These are phyloP conservation scores for Colinus virginianus DNA, from an alignment of 2,113 vertebrate genomes.

Conservation along the genomic window DNA sequence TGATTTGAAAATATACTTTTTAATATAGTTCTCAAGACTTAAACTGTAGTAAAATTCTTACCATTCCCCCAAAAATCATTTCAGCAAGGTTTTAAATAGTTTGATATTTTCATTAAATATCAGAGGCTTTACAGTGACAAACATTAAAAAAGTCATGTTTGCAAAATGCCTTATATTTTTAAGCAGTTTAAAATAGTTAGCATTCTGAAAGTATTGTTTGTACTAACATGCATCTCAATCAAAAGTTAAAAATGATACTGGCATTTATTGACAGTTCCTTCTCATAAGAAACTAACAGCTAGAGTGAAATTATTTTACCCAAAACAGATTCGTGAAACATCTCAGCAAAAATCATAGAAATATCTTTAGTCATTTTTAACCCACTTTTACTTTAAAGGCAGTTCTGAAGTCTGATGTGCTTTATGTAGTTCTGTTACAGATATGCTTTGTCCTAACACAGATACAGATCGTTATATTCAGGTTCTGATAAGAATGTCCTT, in stretches of 20 bases:
- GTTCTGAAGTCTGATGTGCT: not conserved
- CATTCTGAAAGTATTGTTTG: not conserved
- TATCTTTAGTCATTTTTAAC: not conserved
- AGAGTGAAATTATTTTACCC: not conserved
- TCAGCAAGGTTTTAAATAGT: not conserved
- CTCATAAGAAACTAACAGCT: not conserved
- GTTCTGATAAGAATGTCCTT: not conserved
- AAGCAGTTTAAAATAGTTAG: not conserved
- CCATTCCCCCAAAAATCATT: not conserved
- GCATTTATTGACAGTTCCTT: not conserved
- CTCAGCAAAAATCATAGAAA: not conserved
- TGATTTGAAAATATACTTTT: not conserved
- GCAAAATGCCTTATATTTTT: not conserved
- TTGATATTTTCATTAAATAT: not conserved
- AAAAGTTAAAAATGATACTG: not conserved
- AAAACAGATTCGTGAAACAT: not conserved
- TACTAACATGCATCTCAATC: not conserved
- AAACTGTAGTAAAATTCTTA: not conserved
- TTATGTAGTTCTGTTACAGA: not conserved
- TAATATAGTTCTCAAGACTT: not conserved
- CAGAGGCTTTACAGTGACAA: not conserved
- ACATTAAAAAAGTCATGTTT: not conserved
- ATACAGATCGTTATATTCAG: not conserved
- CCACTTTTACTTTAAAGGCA: not conserved
- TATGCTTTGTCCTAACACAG: not conserved